A percentile compares a stretch with the other conserved stretches of the same genome.
Conservation (phyloP, 1,140 invertebrate genomes). For the Procambarus virginalis region DNA sequence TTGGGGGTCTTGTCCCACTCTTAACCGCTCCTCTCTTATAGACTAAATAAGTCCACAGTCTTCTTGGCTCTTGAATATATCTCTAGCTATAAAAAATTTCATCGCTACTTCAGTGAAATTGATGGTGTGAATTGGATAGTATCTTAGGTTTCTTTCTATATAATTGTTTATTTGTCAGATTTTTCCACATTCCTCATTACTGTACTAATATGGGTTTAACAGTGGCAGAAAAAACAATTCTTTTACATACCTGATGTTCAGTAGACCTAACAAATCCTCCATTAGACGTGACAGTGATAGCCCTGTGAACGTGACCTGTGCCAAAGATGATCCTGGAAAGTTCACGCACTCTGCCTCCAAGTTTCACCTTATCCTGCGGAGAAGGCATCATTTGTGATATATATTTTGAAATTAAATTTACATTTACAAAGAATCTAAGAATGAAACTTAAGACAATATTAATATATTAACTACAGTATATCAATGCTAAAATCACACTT, state of each 20-base stretch:
- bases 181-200: too few relatives aligned
- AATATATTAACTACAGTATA: neutral
- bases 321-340: slow-evolving; percentile 46
- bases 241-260: slow-evolving; percentile 38
- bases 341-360: slow-evolving; percentile 23
- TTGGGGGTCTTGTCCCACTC: too few relatives aligned
- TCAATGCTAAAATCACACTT: neutral
- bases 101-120: too few relatives aligned
- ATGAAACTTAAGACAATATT: neutral
- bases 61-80: too few relatives aligned
- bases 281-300: slow-evolving; percentile 55
- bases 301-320: slow-evolving; percentile 35
- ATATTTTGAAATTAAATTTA: neutral
- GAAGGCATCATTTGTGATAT: neutral
- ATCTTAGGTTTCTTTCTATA: too few relatives aligned
- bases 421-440: neutral
- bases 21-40: too few relatives aligned
- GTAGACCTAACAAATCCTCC: slow-evolving; percentile 46
- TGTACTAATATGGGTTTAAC: too few relatives aligned
- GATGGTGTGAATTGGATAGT: too few relatives aligned
- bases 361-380: slow-evolving; percentile 38
- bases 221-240: neutral
- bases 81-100: too few relatives aligned
- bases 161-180: too few relatives aligned
- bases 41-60: too few relatives aligned